Percentiles rank a stretch among this genome's conserved stretches.
Evolutionary conservation across 2,888 invertebrate species (phyloP).

Genomic region (Mythimna ferrago): DNA sequence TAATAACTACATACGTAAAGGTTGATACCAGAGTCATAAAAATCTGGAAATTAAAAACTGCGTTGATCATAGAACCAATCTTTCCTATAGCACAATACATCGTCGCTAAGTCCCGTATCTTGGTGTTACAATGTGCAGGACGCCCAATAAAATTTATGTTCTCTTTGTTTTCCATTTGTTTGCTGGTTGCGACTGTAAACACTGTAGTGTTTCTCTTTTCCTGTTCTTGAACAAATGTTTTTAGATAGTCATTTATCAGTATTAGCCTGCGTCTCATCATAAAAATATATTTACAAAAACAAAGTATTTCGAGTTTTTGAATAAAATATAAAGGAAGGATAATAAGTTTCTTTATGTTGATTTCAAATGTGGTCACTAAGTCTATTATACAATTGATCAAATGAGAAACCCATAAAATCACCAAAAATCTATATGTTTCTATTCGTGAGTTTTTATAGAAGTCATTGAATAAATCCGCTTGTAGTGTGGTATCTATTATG

Average conservation of each 20-base stretch:
- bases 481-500: slow-evolving; percentile 68
- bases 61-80: slow-evolving; percentile 72
- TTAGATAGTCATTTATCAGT: slow-evolving; percentile 73
- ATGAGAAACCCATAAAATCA: slow-evolving; percentile 59
- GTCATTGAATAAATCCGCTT: slow-evolving; percentile 62
- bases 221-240: slow-evolving; percentile 69
- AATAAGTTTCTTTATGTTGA: slow-evolving; percentile 47
- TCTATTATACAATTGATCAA: slow-evolving; percentile 56
- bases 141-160: slow-evolving; percentile 68
- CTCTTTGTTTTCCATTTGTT: slow-evolving; percentile 48
- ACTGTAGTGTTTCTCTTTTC: slow-evolving; percentile 61
- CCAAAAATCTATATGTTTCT: slow-evolving; percentile 56
- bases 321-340: slow-evolving; percentile 66
- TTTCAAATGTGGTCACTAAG: slow-evolving; percentile 50
- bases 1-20: slow-evolving; percentile 75
- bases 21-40: slow-evolving; percentile 78
- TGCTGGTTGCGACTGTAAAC: slow-evolving; percentile 66
- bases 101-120: slow-evolving; percentile 74
- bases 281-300: slow-evolving; percentile 72
- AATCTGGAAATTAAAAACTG: slow-evolving; percentile 78
- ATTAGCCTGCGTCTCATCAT: slow-evolving; percentile 71
- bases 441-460: slow-evolving; percentile 68
- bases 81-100: slow-evolving; percentile 76
- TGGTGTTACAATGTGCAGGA: slow-evolving; percentile 66
- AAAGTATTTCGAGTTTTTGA: slow-evolving; percentile 74